Base-by-base conservation (phyloP, 2,888 invertebrate species). In the Agrotis ipsilon region DNA sequence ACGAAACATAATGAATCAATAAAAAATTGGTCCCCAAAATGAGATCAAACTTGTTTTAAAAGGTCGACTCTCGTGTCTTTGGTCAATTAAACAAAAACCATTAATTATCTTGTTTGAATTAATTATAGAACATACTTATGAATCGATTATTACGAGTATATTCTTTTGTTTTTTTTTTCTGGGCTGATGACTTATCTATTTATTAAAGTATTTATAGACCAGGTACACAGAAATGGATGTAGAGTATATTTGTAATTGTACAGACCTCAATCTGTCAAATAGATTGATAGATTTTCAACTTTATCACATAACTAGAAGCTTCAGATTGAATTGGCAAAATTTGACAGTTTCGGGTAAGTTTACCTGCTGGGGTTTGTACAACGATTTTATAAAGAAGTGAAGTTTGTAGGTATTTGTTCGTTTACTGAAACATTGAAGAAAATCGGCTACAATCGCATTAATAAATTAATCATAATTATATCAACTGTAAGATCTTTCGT, bases 51-150 rank as follows among this genome's bases (percentile, higher is more conserved):
- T 57, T 54, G 78, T 72, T 79, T 71, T 54, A 24, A 66, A 77
- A 62, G 55, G 57, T 80, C 62, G 68, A 60, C 60, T 24, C n/a
- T 51, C 68, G 14, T 72, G 72, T 68, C 71, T 75, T 52, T 61
- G 61, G 68, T 64, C 71, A 79, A 85, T 78, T 79, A 84, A 67
- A 72, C 51, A 46, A 49, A 54, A 55, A 57, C 32, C 63, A 85
- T 83, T 70, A 69, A 81, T 80, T 71, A 81, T 58, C 19, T 57
- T 65, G 52, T 63, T 80, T 52, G 11, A 76, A 80, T 70, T 63
- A 52, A 68, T 75, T 48, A 75, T 39, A 16, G 21, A 32, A 19
- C n/a, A 24, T 43, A n/a, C 2, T 62, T 72, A 48, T 61, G 21
- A 51, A 48, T 21, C 51, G 27, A 48, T 58, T 73, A 52, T 59